These are phyloP conservation scores for Prinia subflava DNA, from an alignment of 2,113 vertebrate species.

Conservation along the genomic window DNA sequence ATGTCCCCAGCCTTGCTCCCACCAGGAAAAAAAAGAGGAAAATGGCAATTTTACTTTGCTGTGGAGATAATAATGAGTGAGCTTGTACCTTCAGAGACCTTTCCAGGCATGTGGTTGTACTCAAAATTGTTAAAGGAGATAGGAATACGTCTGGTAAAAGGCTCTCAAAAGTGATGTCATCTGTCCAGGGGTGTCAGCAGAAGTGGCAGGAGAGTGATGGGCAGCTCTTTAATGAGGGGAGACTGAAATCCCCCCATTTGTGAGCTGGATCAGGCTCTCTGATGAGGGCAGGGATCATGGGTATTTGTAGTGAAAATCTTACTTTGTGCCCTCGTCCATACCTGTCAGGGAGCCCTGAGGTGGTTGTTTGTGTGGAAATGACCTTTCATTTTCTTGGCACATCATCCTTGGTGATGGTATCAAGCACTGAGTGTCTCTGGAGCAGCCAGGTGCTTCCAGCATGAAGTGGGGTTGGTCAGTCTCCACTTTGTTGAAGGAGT, in stretches of 20 bases:
- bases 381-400: neutral
- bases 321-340: neutral
- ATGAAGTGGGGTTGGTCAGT: neutral
- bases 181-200: neutral
- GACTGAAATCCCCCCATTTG: neutral
- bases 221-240: neutral
- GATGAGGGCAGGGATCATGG: neutral
- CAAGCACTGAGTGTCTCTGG: neutral
- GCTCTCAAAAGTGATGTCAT: neutral
- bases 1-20: neutral
- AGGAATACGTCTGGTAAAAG: neutral
- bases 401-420: neutral
- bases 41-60: neutral
- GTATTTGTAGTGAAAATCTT: neutral
- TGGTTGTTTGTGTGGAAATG: neutral
- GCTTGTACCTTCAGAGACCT: neutral
- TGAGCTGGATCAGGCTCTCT: neutral
- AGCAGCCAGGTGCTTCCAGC: neutral
- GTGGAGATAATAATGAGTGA: neutral
- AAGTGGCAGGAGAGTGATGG: neutral
- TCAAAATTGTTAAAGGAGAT: neutral
- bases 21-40: neutral
- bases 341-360: neutral
- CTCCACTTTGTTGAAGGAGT: rapidly evolving
- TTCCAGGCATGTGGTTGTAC: neutral